Evolutionary conservation across 2,797 vertebrate species (phyloP), one percentile per base, ranked within the genome.

Genomic region (Pelodytes ibericus): DNA sequence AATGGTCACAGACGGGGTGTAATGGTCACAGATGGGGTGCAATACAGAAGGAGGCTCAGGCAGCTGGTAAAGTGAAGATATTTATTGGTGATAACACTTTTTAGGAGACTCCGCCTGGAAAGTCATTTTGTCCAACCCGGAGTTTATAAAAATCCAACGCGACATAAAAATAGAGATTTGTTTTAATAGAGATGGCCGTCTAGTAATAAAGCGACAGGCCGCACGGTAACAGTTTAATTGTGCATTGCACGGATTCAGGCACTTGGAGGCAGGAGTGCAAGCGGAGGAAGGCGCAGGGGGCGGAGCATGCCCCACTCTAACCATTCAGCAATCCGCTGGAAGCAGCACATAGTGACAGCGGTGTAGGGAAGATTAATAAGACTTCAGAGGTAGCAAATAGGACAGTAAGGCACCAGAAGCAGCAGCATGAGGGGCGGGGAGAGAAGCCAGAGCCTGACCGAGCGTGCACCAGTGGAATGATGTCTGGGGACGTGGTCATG

Each of bases 341-440:
- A 24, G 49, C 49, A 53, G 6, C 1, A n/a, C n/a, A n/a, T 20
- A 24, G 49, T 53, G 20, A 53, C 7, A 66, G 65, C 44, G 64
- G 64, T 1, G 30, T 68, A 0, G 1, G 36, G 69, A 27, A 20
- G 57, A 5, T 31, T 58, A 69, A 75, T 69, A 62, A 22, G 41
- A 64, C 63, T 59, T n/a, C 41, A 75, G 63, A 49, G 63, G 4
- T 44, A 56, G 63, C 51, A 18, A 10, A 53, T n/a, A 44, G 24
- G 67, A 58, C 67, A 49, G 16, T 82, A 88, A 85, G 87, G 84
- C 87, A 84, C 70, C 58, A 20, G 41, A 79, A 72, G 82, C 78
- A 62, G 69, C 75, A 79, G 72, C 27, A 65, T n/a, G n/a, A 67
- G 81, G 72, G 84, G 33, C 33, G 72, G 84, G 33, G 5, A 36